These are phyloP conservation scores for Limenitis camilla DNA, from an alignment of 2,888 invertebrate genomes.

Conservation along the genomic window DNA sequence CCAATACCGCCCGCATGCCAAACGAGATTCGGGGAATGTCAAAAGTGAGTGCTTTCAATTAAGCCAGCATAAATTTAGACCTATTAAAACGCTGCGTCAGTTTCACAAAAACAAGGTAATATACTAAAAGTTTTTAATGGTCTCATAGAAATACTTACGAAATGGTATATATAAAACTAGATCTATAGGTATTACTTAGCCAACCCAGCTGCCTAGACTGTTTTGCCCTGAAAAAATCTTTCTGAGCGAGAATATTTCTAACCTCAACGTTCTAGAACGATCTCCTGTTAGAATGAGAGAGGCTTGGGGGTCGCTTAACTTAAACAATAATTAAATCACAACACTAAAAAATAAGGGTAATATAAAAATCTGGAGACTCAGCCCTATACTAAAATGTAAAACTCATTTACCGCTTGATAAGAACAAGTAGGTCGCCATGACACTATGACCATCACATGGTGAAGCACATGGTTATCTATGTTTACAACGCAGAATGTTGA, in stretches of 20 bases:
- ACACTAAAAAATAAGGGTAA: no score
- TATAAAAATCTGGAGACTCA: no score
- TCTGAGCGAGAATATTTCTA: no score
- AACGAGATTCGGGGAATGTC: not conserved
- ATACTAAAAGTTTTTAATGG: no score
- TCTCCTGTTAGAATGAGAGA: no score
- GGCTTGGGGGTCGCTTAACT: no score
- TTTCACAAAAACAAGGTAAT: no score
- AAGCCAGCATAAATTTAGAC: not conserved
- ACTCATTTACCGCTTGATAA: not conserved
- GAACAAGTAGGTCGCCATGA: not conserved
- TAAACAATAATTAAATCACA: no score
- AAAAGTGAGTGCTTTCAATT: not conserved
- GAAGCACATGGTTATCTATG: slow-evolving; percentile 46
- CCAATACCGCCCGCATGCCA: not conserved
- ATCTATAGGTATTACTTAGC: no score
- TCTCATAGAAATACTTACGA: no score
- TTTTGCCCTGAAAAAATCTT: not conserved
- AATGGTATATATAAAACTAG: no score
- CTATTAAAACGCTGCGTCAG: not conserved
- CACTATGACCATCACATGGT: slow-evolving; percentile 26
- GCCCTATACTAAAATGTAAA: not conserved
- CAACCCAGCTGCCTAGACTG: not conserved
- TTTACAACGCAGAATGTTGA: slow-evolving; percentile 41
- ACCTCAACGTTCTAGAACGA: no score